Percentiles rank a stretch among this genome's conserved stretches.
phyloP scores from a whole-genome alignment of 2,113 vertebrate species.

The Rafetus swinhoei region DNA sequence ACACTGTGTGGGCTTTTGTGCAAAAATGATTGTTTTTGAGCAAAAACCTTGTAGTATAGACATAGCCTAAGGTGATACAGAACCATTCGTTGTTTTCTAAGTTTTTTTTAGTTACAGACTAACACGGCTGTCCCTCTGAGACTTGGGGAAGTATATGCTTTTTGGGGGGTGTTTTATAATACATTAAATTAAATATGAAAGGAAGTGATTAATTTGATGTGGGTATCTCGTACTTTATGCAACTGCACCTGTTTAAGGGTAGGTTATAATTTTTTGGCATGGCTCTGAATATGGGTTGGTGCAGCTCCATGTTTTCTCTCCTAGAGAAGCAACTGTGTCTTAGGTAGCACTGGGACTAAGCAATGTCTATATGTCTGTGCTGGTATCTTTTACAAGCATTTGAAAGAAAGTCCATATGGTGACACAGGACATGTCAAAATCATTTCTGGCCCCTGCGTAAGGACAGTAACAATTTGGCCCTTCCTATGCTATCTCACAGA shows the following conservation, averaged over 20 bases:
- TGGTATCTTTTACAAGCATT: not conserved
- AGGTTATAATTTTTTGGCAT: not conserved
- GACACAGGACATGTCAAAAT: not conserved
- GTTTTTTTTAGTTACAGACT: no score
- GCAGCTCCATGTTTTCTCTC: not conserved
- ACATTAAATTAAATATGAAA: not conserved
- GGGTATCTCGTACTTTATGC: fast-evolving
- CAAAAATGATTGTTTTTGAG: no score
- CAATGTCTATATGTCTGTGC: not conserved
- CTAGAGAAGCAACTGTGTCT: not conserved
- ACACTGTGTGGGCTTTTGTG: no score
- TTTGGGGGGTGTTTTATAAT: not conserved
- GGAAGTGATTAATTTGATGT: not conserved
- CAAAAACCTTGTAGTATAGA: no score
- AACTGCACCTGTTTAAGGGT: no score
- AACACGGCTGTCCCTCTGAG: no score
- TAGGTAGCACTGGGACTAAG: not conserved
- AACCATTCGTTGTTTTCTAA: no score
- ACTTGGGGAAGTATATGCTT: no score
- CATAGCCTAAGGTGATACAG: no score
- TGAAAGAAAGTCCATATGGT: not conserved
- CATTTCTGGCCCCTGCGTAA: not conserved
- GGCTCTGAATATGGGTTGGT: fast-evolving
- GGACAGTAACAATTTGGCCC: fast-evolving
- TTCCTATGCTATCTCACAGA: not conserved